Evolutionary conservation across 1,140 invertebrate species (phyloP).

Genomic region (Ceratosolen fusciceps): DNA sequence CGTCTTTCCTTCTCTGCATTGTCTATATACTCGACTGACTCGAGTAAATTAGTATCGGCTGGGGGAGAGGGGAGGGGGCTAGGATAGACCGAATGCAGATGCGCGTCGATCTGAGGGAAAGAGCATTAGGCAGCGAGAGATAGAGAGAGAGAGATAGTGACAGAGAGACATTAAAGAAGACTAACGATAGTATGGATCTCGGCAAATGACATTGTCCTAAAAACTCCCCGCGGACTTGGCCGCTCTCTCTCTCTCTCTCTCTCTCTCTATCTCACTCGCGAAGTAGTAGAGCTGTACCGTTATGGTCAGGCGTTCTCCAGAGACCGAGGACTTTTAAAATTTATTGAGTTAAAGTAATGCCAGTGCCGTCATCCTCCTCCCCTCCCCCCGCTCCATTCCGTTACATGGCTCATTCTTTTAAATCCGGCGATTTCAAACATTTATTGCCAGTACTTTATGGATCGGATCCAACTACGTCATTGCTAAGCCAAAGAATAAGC

Average conservation of each 20-base stretch:
- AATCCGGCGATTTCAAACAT: constrained; percentile 23
- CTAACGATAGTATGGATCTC: constrained; percentile 6
- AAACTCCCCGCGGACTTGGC: constrained; percentile 41
- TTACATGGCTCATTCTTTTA: not conserved
- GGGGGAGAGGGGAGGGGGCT: too few relatives aligned
- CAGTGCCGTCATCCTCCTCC: not conserved
- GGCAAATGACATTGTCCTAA: constrained; percentile 43
- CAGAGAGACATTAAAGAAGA: constrained; percentile 13
- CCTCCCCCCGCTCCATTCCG: not conserved
- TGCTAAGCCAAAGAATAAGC: too few relatives aligned
- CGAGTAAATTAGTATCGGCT: too few relatives aligned
- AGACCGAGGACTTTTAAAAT: constrained; percentile 41
- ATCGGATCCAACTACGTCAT: too few relatives aligned
- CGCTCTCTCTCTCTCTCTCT: too few relatives aligned
- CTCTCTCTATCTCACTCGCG: too few relatives aligned
- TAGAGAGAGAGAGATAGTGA: not conserved
- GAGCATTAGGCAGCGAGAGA: not conserved
- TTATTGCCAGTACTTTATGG: not conserved
- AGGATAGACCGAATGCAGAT: too few relatives aligned
- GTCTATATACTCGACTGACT: too few relatives aligned
- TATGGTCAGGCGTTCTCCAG: constrained; percentile 40
- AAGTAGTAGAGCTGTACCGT: constrained; percentile 43
- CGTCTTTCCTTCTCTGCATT: too few relatives aligned
- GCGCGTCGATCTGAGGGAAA: too few relatives aligned
- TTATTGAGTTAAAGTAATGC: constrained; percentile 30